Evolutionary conservation across 2,797 vertebrate genomes (phyloP), one percentile per base, ranked within the genome.

Genomic region (Lepidocolaptes lacrymiger): DNA sequence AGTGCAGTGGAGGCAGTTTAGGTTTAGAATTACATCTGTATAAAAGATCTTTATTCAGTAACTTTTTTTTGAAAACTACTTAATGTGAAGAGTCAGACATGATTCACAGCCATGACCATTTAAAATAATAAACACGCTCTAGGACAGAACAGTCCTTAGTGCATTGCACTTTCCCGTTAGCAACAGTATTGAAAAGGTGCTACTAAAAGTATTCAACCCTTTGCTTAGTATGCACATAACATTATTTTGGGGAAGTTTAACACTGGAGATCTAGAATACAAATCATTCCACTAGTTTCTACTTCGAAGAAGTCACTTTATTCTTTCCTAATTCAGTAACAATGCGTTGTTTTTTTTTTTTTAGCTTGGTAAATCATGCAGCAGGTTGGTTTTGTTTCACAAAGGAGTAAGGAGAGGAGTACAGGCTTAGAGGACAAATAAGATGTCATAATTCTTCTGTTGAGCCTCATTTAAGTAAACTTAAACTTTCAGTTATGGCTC

Each of bases 401-500:
- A 88, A 83, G 10, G 23, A 77, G 54, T 3, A 49, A 28, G 26
- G n/a, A 80, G 61, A 76, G 10, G 14, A 77, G 21, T 66, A 41
- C 14, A 59, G 34, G 41, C 30, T 91, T 36, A 58, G 36, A 75
- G 30, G 54, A 74, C 16, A 43, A 43, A 58, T 55, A 81, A 92
- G 76, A 51, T 82, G 7, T 17, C 51, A 43, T 71, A 58, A 34
- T 20, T 58, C 10, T 84, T 24, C 12, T 67, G 30, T 77, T 89
- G 62, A 93, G 89, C 20, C 9, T 84, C 9, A 56, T 67, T 58
- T 0, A 0, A 69, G 54, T 59, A 71, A 93, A 80, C 39, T 15
- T 82, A 91, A 85, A 77, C 23, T 62, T 90, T 90, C 69, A 82
- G 37, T 95, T 95, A 80, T 56, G 48, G 55, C 24, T 94, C 58